phyloP scores from a whole-genome alignment of 2,888 invertebrate species.

The Drosophila mercatorum region DNA sequence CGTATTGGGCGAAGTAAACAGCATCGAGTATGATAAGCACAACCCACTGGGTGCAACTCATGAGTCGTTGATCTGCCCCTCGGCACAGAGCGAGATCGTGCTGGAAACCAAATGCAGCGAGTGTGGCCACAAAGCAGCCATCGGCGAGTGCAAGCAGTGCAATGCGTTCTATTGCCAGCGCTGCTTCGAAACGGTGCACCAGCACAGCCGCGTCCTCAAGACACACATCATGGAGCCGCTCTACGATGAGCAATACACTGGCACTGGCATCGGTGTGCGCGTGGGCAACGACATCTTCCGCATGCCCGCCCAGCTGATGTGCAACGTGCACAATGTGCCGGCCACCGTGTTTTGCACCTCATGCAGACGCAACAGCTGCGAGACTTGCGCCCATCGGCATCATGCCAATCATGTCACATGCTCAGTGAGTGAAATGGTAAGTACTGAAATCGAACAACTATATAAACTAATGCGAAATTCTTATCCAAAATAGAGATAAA shows the following conservation, averaged over 20 bases:
- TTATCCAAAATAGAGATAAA: background rate
- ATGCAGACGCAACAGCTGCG: constrained; percentile 53
- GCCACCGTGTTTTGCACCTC: constrained; percentile 62
- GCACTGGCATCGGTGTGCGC: constrained; percentile 1
- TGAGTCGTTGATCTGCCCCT: constrained; percentile 28
- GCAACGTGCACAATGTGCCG: constrained; percentile 55
- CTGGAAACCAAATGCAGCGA: constrained; percentile 74
- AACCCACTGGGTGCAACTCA: constrained; percentile 44
- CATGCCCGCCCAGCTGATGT: constrained; percentile 53
- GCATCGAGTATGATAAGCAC: constrained; percentile 51
- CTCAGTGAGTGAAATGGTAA: constrained; percentile 34
- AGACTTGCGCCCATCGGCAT: constrained; percentile 45
- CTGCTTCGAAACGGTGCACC: constrained; percentile 80
- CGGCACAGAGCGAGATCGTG: constrained; percentile 10
- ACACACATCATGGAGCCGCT: constrained; percentile 56
- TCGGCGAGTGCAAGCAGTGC: constrained; percentile 78
- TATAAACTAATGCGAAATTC: background rate
- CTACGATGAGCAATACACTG: background rate
- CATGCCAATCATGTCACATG: constrained; percentile 62
- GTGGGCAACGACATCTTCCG: constrained; percentile 40
- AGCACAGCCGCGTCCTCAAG: constrained; percentile 75
- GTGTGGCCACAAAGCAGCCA: constrained; percentile 62
- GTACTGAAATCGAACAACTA: background rate
- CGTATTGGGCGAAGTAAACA: constrained; percentile 70
- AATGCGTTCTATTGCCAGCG: constrained; percentile 74